phyloP scores from a whole-genome alignment of 1,140 invertebrate genomes.

The Lordiphosa clarofinis region DNA sequence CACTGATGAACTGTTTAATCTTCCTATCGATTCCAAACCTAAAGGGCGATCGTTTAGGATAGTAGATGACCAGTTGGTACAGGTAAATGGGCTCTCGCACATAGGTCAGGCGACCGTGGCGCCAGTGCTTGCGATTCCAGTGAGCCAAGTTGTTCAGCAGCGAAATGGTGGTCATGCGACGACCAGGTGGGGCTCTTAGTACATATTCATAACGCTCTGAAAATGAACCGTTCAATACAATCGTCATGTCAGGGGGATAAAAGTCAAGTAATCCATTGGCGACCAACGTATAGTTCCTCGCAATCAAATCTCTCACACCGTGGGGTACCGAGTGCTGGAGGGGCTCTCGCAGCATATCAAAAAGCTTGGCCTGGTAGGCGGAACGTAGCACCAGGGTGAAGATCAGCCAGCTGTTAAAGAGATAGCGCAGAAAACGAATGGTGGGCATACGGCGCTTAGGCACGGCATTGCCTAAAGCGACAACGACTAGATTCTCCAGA shows the following conservation, averaged over 20 bases:
- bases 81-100: conserved; percentile 51
- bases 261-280: conserved; percentile 48
- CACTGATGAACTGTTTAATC: conserved; percentile 44
- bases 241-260: conserved; percentile 35
- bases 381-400: conserved; percentile 48
- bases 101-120: conserved; percentile 17
- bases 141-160: conserved; percentile 50
- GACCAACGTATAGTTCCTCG: conserved; percentile 50
- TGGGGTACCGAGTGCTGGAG: conserved; percentile 25
- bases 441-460: conserved; percentile 15
- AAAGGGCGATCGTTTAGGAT: conserved; percentile 30
- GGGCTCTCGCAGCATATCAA: conserved; percentile 39
- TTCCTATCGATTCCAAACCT: conserved; percentile 50
- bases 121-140: conserved; percentile 32
- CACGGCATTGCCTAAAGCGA: conserved; percentile 37
- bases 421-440: conserved; percentile 16
- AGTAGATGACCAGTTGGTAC: conserved; percentile 59
- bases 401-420: conserved; percentile 46
- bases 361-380: conserved; percentile 60
- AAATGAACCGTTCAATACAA: conserved; percentile 15
- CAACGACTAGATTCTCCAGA: conserved; percentile 29
- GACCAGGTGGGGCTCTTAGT: background rate
- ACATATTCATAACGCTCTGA: conserved; percentile 18
- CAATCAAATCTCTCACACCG: conserved; percentile 23
- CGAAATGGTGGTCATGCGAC: conserved; percentile 39